Base-by-base conservation (phyloP, 2,113 vertebrate species). In the Centropus bengalensis region DNA sequence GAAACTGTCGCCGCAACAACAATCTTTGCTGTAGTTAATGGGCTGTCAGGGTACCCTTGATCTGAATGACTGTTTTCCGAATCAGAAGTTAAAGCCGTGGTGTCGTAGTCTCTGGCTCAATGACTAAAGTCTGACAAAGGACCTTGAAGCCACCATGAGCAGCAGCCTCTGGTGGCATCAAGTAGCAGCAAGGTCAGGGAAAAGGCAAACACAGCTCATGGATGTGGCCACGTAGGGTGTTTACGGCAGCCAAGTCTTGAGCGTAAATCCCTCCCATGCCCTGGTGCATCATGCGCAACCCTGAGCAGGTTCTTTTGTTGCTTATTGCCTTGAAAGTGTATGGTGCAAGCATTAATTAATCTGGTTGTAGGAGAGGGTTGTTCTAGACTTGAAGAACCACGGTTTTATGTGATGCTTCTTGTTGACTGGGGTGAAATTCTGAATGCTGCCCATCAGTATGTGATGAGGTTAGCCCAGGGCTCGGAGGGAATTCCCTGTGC, bases 1-100 rank as follows among this genome's bases (percentile, higher is more conserved):
- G 91, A 95, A 91, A 93, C 77, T 64, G 85, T 92, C 87, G 93
- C 91, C 95, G 73, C 92, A 89, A 24, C 96, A 94, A 92, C 96
- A 94, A 96, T 98, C 97, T 95, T 92, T 86, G 82, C 93, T 82
- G 79, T 86, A 97, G 95, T 98, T 97, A 98, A 97, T 95, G 93
- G 95, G 96, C 92, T 96, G 97, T 97, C 97, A 98, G 86, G 60
- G 89, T 55, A 94, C 86, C 91, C 81, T 88, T 60, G 95, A 93
- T 96, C 70, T 95, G 91, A 94, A 95, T 75, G 96, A 92, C 94
- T 95, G 62, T 84, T 93, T 77, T 73, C 76, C 36, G 91, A 96
- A 95, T 95, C 89, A 63, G 68, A 94, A 96, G 83, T 64, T 95
- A 94, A 94, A 97, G 96, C 51, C 80, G 14, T 59, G 5, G 2